Percentiles rank a stretch among this genome's conserved stretches.
phyloP scores from a whole-genome alignment of 2,113 vertebrate species.

The Barbus barbus region DNA sequence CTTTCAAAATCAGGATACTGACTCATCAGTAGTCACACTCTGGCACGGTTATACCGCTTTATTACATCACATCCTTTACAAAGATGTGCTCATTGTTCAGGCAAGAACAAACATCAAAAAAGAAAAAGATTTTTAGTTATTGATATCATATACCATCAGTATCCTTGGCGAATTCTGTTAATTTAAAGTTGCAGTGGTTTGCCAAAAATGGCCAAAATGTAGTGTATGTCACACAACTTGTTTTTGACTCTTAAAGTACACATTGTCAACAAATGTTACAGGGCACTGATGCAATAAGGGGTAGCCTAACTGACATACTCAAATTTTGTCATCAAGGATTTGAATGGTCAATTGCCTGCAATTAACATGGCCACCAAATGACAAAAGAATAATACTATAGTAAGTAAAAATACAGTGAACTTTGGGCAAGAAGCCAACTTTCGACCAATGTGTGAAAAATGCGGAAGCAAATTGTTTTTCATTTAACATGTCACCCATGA shows the following conservation, averaged over 20 bases:
- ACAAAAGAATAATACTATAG: not conserved
- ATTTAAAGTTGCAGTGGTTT: not conserved
- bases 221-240: not conserved
- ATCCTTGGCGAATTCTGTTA: not conserved
- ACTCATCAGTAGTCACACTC: not conserved
- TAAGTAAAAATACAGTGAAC: not conserved
- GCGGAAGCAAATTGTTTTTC: not conserved
- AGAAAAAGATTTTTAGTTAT: not conserved
- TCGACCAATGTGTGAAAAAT: not conserved
- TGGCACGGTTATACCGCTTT: not conserved
- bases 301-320: not conserved
- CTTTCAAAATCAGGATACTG: not conserved
- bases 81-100: not conserved
- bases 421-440: not conserved
- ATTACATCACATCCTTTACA: not conserved
- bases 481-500: constrained; percentile 4
- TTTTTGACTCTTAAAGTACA: not conserved
- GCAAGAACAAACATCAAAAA: not conserved
- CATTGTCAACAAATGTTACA: not conserved
- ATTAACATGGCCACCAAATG: not conserved
- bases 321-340: not conserved
- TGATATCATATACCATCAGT: not conserved
- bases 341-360: not conserved
- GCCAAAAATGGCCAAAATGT: not conserved
- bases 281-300: not conserved